Evolutionary conservation across 1,140 invertebrate genomes (phyloP).

Genomic region (Sarcophaga bullata): DNA sequence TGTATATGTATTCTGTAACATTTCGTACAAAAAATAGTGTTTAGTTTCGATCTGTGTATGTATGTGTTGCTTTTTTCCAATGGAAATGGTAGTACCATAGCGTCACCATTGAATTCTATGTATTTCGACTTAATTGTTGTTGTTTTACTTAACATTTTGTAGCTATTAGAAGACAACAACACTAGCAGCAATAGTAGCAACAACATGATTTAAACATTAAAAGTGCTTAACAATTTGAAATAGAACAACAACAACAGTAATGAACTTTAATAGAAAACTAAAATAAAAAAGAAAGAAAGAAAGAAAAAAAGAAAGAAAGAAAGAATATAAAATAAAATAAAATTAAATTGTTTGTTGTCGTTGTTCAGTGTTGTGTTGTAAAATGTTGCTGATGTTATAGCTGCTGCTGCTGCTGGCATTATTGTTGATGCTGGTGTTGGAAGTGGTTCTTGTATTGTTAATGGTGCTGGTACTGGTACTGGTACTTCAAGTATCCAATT

Average conservation of each 20-base stretch:
- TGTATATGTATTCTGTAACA: no score
- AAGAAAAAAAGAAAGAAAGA: no score
- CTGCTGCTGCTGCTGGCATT: background rate
- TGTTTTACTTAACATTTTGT: background rate
- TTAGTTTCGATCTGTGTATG: no score
- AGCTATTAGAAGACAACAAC: background rate
- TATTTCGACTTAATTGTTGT: background rate
- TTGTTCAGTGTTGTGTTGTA: background rate
- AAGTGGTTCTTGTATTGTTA: background rate
- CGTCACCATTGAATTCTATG: background rate
- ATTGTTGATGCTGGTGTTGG: background rate
- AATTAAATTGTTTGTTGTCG: background rate
- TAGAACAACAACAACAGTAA: background rate
- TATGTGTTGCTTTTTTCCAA: no score
- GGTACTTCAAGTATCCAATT: background rate
- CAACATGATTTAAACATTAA: slow-evolving; percentile 1
- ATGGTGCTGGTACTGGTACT: background rate
- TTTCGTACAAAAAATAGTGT: no score
- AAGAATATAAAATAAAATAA: background rate
- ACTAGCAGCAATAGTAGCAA: background rate
- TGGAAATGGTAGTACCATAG: background rate
- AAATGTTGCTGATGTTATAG: no score
- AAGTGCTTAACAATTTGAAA: slow-evolving; percentile 1
- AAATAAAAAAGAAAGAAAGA: no score
- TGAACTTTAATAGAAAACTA: background rate